Base-by-base conservation (phyloP, 2,888 invertebrate genomes). In the Cheilosia soror region DNA sequence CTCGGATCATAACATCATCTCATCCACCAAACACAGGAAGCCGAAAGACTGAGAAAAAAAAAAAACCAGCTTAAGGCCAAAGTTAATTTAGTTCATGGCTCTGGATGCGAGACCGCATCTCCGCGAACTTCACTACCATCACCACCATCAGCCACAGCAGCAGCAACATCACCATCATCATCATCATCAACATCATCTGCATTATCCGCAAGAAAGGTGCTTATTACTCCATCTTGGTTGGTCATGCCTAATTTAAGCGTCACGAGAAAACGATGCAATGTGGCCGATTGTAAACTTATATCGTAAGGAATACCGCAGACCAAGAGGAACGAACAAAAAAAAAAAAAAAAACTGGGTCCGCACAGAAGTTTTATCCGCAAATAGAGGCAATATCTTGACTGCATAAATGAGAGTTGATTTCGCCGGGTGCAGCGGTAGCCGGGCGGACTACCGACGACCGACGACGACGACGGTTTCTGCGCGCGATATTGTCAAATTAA, bases 201-300 rank as follows among this genome's bases (percentile, higher is more conserved):
- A 85, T 85, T 85, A 85, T 85, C 81, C 85, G 62, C 81, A 63
- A 76, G 80, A 85, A 85, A 85, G 85, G 85, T 85, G 85, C 85
- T 85, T 85, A 85, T 85, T 85, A 85, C 85, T 85, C 76, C 85
- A 85, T 85, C 81, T 85, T 81, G 80, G 85, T 81, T 77, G 81
- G 85, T 77, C 85, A 85, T 85, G 85, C 85, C 85, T 85, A 85
- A 85, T 85, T 85, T 85, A 81, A 85, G 81, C 81, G 85, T 85
- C 85, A 85, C 85, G 85, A 81, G 62, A 71, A 85, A 76, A 81
- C 81, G 76, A 85, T 72, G 76, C 57, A 57, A 72, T 85, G 81
- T 60, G 75, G 81, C 42, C 77, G 85, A 81, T 81, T 85, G 81
- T 76, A 81, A 85, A 81, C 81, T 85, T 85, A 77, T 85, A 85